Evolutionary conservation across 2,113 vertebrate species (phyloP).

Genomic region (Colius striatus): DNA sequence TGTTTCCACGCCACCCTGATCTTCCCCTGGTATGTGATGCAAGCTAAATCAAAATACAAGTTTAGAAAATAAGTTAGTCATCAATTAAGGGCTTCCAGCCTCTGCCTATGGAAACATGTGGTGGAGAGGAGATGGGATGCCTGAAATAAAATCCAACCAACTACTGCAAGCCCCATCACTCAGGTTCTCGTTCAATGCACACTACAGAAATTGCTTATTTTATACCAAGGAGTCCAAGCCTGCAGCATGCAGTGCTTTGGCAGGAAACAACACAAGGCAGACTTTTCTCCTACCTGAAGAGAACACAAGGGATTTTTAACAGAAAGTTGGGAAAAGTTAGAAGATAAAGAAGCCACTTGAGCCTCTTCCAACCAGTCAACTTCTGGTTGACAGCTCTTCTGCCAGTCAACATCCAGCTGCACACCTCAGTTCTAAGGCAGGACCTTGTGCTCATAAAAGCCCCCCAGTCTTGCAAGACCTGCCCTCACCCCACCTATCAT

Average conservation of each 20-base stretch:
- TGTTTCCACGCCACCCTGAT: neutral
- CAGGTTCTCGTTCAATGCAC: neutral
- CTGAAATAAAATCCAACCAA: neutral
- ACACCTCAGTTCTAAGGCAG: neutral
- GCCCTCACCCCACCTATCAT: neutral
- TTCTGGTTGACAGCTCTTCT: neutral
- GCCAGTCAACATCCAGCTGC: neutral
- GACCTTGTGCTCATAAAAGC: neutral
- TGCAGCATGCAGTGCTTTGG: neutral
- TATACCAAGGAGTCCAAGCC: neutral
- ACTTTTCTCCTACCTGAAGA: neutral
- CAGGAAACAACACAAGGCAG: neutral
- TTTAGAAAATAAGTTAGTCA: neutral
- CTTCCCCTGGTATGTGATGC: fast-evolving
- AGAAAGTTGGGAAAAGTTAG: neutral
- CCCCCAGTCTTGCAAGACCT: neutral
- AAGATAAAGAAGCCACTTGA: neutral
- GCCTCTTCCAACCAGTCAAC: neutral
- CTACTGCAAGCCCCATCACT: neutral
- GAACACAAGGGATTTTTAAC: neutral
- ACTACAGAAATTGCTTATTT: neutral
- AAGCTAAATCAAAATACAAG: neutral
- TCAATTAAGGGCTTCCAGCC: neutral
- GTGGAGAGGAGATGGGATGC: neutral
- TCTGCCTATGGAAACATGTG: neutral